Conservation (phyloP, 2,113 vertebrate species). For the Deroptyus accipitrinus region DNA sequence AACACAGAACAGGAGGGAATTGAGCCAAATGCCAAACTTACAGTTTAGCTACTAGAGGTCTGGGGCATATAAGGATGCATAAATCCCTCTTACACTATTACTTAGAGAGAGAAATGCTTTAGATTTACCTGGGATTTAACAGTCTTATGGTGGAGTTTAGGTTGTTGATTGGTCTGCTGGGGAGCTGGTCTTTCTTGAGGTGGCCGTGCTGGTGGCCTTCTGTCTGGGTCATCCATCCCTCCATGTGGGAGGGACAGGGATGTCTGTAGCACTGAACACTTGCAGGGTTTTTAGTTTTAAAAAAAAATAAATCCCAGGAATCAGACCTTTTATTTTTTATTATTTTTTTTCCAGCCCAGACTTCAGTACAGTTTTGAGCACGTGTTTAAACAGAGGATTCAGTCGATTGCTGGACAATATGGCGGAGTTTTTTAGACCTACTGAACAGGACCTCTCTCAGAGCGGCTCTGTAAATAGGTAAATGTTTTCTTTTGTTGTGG, state of each 20-base stretch:
- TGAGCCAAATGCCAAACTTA: neutral
- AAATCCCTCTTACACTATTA: neutral
- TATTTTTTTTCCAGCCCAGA: slow-evolving; percentile 81
- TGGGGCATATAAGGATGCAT: neutral
- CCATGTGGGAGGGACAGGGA: neutral
- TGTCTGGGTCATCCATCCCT: neutral
- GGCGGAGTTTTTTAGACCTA: slow-evolving; percentile 93
- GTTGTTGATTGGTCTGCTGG: neutral
- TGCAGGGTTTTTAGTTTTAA: neutral
- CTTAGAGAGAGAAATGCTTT: neutral
- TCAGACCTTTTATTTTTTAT: neutral
- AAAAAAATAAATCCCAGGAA: neutral
- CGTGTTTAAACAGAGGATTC: slow-evolving; percentile 90
- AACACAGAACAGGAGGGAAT: neutral
- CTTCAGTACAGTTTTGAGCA: slow-evolving; percentile 85
- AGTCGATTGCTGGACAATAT: slow-evolving; percentile 92
- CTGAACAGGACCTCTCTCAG: slow-evolving; percentile 75
- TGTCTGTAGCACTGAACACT: neutral
- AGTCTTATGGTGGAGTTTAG: neutral
- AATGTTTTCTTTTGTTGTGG: neutral
- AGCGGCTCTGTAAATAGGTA: slow-evolving; percentile 81
- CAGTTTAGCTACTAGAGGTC: neutral
- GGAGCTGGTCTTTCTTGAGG: neutral
- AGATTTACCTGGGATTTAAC: neutral
- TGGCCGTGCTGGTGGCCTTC: neutral